Base-by-base conservation (phyloP, 1,140 invertebrate genomes). In the Tetramorium alpestre region DNA sequence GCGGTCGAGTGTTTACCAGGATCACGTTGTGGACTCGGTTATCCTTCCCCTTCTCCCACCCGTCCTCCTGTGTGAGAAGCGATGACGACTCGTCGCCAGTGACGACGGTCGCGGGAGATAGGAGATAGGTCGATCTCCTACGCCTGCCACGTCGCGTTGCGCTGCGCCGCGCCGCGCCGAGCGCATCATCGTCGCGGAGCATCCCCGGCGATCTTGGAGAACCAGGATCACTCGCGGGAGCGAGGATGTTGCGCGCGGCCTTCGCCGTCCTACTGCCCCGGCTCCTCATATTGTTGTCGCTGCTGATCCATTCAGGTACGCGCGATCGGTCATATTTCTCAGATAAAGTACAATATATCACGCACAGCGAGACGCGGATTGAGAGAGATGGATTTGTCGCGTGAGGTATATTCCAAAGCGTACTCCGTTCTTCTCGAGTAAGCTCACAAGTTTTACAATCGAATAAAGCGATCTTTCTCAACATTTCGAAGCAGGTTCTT, bases 251-350 rank as follows among this genome's bases (percentile, higher is more conserved):
- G 69, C 86, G 80, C 69, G 81, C 65, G 80, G 69, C 72, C 64
- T 44, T 75, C 62, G 56, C 60, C 64, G 44, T 84, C 13, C 81
- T 88, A 49, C 18, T 88, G 75, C 85, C 86, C 62, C 82, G 81
- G 56, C 51, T 90, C 22, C 33, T 85, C 60, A 60, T 84, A n/a
- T 13, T 91, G n/a, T 81, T 47, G 33, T 65, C 76, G 76, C 41
- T 91, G 51, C 10, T 86, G 28, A 41, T 91, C 11, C 76, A 88
- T 38, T 90, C 89, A 91, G 89, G 89, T 91, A 86, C 54, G 88
- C 10, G 33, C 13, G 33, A 75, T 58, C 38, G n/a, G n/a, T 70
- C 33, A 33, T 22, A 80, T 22, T 67, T 67, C 44, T 33, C 60
- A 44, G 25, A 41, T 44, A 41, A 49, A 22, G 25, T 22, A 49